phyloP scores from a whole-genome alignment of 2,113 vertebrate species.

The Bombycilla garrulus region DNA sequence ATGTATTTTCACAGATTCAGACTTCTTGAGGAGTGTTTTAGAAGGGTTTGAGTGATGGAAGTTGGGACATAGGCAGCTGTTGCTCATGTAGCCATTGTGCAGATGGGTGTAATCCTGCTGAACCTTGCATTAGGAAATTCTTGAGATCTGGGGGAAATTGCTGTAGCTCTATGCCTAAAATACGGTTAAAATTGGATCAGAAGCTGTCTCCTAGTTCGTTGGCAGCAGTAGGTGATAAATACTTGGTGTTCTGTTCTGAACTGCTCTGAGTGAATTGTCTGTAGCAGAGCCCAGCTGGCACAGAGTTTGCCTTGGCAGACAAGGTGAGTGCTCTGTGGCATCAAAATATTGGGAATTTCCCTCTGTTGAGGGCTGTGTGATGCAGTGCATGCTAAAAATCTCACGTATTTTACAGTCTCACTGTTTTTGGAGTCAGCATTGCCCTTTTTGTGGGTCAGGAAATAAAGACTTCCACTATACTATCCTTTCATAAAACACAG shows the following conservation, averaged over 20 bases:
- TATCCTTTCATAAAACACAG: neutral
- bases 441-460: neutral
- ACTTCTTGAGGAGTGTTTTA: neutral
- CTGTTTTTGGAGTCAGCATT: neutral
- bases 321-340: neutral
- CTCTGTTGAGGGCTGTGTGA: neutral
- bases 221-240: neutral
- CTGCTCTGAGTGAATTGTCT: neutral
- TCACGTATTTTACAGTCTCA: neutral
- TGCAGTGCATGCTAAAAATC: neutral
- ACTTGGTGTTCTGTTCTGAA: neutral
- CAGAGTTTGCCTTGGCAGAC: neutral
- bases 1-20: neutral
- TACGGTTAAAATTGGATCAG: neutral
- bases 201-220: neutral
- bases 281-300: neutral
- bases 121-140: neutral
- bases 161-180: neutral
- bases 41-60: neutral
- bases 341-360: neutral
- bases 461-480: neutral
- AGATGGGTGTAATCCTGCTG: neutral
- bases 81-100: accelerated
- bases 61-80: neutral
- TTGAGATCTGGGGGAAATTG: no score